Base-by-base conservation (phyloP, 2,888 invertebrate genomes). In the Trichogramma evanescens region DNA sequence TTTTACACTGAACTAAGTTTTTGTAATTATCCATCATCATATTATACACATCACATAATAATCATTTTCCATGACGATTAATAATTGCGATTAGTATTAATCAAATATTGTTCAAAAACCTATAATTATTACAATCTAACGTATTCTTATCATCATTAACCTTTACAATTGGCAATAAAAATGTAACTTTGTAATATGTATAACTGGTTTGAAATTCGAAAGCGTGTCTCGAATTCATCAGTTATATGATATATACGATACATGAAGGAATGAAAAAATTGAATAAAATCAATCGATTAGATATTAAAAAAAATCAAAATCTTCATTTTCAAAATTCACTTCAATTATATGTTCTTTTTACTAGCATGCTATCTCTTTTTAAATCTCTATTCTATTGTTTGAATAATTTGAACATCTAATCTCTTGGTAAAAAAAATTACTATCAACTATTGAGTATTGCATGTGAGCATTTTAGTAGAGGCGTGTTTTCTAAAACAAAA, bases 1-100 rank as follows among this genome's bases (percentile, higher is more conserved):
- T 77, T 76, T 26, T 26, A 26, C 26, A 26, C 26, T 26, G 26
- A 26, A 26, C 26, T 26, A 26, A 26, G 26, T 76, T 75, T 77
- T 76, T 77, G 77, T 77, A 75, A 77, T 77, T 76, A 75, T 71
- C 74, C 26, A 26, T 26, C 26, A 26, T 26, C 26, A 26, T 26
- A 26, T 76, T 74, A 72, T 76, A 77, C 72, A 74, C 75, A 74
- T 65, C 44, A 62, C 66, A 63, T 45, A 38, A 55, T 44, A 40
- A 62, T 57, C 9, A 54, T 58, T 59, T 63, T 54, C 59, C 59
- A 72, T 68, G 70, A 68, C 69, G 65, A 39, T 26, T 26, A 26
- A 13, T 63, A 57, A 52, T 59, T 61, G 67, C 66, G 67, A 67
- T 65, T 66, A 65, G 60, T 67, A 62, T 64, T 65, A 62, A 58